phyloP scores from a whole-genome alignment of 2,888 invertebrate species.

The Micoletzkya japonica region DNA sequence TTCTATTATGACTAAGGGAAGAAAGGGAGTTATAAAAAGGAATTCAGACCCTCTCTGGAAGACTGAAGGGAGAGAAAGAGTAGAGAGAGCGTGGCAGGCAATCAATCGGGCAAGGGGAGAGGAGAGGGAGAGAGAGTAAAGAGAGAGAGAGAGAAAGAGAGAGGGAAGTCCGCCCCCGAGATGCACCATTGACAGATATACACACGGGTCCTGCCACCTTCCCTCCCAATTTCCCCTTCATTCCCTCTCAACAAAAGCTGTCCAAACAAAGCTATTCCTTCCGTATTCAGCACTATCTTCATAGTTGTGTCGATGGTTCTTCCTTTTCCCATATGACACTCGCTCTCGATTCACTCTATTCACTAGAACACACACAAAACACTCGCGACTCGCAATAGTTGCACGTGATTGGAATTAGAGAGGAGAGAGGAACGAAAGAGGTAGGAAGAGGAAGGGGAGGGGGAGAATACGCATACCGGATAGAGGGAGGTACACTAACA shows the following conservation, averaged over 20 bases:
- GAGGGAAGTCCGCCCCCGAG: slow-evolving; percentile 8
- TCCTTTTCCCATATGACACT: background rate
- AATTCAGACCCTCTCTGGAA: background rate
- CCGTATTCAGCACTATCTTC: no score
- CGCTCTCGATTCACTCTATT: background rate
- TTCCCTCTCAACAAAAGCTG: no score
- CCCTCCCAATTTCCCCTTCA: no score
- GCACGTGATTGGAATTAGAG: background rate
- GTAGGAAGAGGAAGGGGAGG: background rate
- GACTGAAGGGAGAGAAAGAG: background rate
- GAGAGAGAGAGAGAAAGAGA: background rate
- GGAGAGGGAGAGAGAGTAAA: background rate
- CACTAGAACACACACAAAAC: background rate
- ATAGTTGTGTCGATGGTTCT: no score
- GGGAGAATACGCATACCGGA: no score
- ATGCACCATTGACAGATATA: background rate
- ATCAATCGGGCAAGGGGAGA: slow-evolving; percentile 3
- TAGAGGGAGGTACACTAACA: no score
- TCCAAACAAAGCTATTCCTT: no score
- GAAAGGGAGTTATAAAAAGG: background rate
- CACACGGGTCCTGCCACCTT: background rate
- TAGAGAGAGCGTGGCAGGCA: slow-evolving; percentile 1
- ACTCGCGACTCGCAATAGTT: background rate
- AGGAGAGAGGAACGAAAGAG: background rate
- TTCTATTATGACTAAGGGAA: background rate